Evolutionary conservation across 2,113 vertebrate species (phyloP).

Genomic region (Centropus bengalensis): DNA sequence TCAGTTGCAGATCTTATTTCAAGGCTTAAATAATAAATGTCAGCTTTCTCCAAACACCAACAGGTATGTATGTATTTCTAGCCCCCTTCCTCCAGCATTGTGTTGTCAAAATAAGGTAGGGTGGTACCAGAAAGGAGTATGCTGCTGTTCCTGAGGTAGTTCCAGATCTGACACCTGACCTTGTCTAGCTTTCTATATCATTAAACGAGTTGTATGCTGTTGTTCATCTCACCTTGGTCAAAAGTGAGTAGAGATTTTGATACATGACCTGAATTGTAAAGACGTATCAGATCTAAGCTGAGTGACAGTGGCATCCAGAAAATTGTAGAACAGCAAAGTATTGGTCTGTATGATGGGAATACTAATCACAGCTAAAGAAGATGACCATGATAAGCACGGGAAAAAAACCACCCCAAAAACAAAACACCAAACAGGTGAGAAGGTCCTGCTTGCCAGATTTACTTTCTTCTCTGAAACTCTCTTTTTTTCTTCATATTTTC

Average conservation of each 20-base stretch:
- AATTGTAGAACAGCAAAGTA: background rate
- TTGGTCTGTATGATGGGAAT: background rate
- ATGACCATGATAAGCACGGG: background rate
- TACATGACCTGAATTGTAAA: background rate
- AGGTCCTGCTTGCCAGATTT: background rate
- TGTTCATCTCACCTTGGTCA: background rate
- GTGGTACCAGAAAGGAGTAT: background rate
- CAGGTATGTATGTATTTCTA: background rate
- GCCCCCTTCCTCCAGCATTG: rapidly evolving
- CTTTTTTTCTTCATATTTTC: background rate
- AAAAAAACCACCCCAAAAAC: background rate
- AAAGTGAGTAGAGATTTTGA: background rate
- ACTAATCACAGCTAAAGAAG: background rate
- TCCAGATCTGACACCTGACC: background rate
- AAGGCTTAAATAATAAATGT: background rate
- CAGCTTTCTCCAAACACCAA: background rate
- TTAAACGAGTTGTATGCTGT: background rate
- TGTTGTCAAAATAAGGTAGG: background rate
- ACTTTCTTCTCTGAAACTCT: background rate
- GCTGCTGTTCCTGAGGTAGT: background rate
- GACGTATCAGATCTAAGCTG: background rate
- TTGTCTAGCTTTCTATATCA: background rate
- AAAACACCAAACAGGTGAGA: background rate
- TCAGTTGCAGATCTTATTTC: background rate
- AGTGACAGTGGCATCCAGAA: background rate